Conservation (phyloP, 2,888 invertebrate genomes). For the Bhutanitis thaidina region DNA sequence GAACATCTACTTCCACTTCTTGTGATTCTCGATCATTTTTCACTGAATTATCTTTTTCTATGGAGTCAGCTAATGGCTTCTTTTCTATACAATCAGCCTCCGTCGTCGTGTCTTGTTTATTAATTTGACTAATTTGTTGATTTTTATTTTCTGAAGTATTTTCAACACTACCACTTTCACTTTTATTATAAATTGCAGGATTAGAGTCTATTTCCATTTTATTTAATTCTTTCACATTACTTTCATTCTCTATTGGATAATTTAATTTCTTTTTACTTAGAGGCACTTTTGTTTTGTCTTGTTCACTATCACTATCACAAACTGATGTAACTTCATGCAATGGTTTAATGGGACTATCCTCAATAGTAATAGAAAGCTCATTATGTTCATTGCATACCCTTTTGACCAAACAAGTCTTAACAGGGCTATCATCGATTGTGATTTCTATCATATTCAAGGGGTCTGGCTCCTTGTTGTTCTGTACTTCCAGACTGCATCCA, state of each 20-base stretch:
- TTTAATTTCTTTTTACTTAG: conserved; percentile 63
- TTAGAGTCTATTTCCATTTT: conserved; percentile 37
- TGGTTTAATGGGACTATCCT: conserved; percentile 62
- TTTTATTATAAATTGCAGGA: neutral
- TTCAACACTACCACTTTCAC: conserved; percentile 3
- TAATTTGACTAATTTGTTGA: neutral
- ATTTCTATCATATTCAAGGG: conserved; percentile 52
- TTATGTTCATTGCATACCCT: conserved; percentile 39
- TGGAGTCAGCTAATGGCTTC: neutral
- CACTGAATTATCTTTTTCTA: neutral
- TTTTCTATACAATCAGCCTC: neutral
- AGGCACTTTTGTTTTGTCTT: conserved; percentile 30
- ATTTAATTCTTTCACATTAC: conserved; percentile 15
- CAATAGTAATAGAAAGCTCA: conserved; percentile 58
- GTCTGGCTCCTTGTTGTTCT: conserved; percentile 62
- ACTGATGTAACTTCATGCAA: conserved; percentile 26
- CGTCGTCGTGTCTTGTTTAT: neutral
- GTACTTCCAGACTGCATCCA: conserved; percentile 23
- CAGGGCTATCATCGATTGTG: conserved; percentile 68
- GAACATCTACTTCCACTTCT: neutral
- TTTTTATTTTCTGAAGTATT: neutral
- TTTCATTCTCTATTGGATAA: conserved; percentile 40
- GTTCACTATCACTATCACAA: conserved; percentile 35
- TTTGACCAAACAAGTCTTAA: conserved; percentile 46
- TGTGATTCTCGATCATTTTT: neutral